Percentiles rank a stretch among this genome's conserved stretches.
Evolutionary conservation across 1,140 invertebrate species (phyloP).

Genomic region (Tenebrio molitor): DNA sequence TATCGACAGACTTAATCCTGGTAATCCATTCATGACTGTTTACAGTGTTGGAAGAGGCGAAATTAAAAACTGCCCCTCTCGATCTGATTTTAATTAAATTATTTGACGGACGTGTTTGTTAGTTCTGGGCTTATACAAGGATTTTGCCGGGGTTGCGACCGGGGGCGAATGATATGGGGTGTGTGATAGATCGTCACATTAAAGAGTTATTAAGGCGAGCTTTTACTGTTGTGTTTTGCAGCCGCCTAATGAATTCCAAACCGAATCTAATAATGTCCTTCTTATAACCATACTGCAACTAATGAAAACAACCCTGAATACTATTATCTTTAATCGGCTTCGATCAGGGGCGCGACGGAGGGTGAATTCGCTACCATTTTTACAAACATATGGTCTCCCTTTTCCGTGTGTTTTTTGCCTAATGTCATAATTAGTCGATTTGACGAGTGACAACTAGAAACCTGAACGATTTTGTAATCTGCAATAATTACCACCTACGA

Average conservation of each 20-base stretch:
- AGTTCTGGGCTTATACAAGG: conserved; percentile 41
- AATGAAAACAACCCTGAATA: conserved; percentile 13
- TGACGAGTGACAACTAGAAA: too few relatives aligned
- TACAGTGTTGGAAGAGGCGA: conserved; percentile 32
- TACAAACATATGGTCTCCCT: too few relatives aligned
- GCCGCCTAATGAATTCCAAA: conserved; percentile 44
- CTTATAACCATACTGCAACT: conserved; percentile 14
- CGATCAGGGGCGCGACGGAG: neutral
- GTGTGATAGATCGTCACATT: conserved; percentile 50
- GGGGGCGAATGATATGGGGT: conserved; percentile 34
- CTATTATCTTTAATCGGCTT: conserved; percentile 10
- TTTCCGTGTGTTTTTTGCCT: too few relatives aligned
- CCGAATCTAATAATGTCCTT: conserved; percentile 21
- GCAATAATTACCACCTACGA: too few relatives aligned
- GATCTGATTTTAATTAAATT: conserved; percentile 51
- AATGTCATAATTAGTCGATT: too few relatives aligned
- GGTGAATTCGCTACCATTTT: too few relatives aligned
- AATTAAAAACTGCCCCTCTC: conserved; percentile 52
- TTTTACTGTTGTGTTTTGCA: conserved; percentile 39
- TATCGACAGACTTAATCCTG: conserved; percentile 24
- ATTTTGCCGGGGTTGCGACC: conserved; percentile 22
- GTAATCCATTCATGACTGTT: conserved; percentile 47
- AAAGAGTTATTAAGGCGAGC: conserved; percentile 49
- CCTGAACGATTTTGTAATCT: too few relatives aligned
- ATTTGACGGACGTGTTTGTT: conserved; percentile 51